phyloP scores from a whole-genome alignment of 1,140 invertebrate genomes.

The Trichogramma pretiosum region DNA sequence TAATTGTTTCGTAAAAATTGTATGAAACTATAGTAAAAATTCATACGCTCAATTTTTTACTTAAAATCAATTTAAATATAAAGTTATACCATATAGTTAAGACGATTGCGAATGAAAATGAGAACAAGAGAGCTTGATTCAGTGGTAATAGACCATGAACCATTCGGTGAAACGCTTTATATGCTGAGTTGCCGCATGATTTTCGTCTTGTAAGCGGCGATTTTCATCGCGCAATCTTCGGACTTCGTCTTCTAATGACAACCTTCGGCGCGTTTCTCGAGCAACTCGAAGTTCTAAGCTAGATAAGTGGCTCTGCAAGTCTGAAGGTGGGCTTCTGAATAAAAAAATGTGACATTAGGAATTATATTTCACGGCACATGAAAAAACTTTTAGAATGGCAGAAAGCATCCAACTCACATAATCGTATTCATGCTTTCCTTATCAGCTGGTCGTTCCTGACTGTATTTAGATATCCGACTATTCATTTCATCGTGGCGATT shows the following conservation, averaged over 20 bases:
- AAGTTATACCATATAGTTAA: no score
- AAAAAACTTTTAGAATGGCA: not conserved
- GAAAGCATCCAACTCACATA: slow-evolving; percentile 26
- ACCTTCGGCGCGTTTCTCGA: slow-evolving; percentile 53
- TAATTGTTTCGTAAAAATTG: no score
- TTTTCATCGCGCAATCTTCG: slow-evolving; percentile 75
- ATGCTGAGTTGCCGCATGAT: slow-evolving; percentile 78
- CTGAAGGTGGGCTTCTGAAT: slow-evolving; percentile 42
- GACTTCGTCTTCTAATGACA: slow-evolving; percentile 63
- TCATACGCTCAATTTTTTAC: no score
- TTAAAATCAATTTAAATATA: no score
- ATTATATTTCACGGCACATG: no score
- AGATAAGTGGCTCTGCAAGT: slow-evolving; percentile 54
- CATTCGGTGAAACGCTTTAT: slow-evolving; percentile 85
- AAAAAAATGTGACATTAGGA: slow-evolving; percentile 4
- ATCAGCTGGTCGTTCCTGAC: slow-evolving; percentile 36
- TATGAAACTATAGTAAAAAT: no score
- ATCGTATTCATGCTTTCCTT: slow-evolving; percentile 32
- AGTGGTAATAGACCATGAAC: slow-evolving; percentile 49
- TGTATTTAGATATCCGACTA: slow-evolving; percentile 27
- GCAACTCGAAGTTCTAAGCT: slow-evolving; percentile 56
- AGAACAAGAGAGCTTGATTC: no score
- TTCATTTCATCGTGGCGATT: slow-evolving; percentile 31
- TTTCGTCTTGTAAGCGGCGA: slow-evolving; percentile 76
- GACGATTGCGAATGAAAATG: no score